Evolutionary conservation across 2,888 invertebrate species (phyloP).

Genomic region (Trachelus iudaicus): DNA sequence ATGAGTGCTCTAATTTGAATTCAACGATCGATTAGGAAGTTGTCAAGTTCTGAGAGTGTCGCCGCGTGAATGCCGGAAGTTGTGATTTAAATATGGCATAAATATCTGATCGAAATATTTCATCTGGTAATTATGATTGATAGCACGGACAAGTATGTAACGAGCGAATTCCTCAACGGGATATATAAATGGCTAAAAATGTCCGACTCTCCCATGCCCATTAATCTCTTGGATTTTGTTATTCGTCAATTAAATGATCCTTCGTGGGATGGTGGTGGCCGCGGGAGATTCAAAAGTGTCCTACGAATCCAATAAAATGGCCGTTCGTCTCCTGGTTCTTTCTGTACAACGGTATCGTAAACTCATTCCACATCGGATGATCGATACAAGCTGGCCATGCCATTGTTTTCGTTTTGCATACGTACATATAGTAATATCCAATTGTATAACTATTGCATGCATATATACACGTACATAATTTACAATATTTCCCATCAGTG

Average conservation of each 20-base stretch:
- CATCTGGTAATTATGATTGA: too few relatives aligned
- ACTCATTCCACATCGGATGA: slow-evolving; percentile 20
- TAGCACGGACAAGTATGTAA: too few relatives aligned
- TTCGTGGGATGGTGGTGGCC: slow-evolving; percentile 23
- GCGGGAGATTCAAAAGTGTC: slow-evolving; percentile 19
- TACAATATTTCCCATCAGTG: neutral
- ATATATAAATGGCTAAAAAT: neutral
- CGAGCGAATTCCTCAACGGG: neutral
- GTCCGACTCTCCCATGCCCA: neutral
- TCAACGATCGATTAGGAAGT: neutral
- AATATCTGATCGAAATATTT: neutral
- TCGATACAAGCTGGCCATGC: slow-evolving; percentile 14
- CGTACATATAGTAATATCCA: neutral
- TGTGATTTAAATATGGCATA: neutral
- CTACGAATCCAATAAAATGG: neutral
- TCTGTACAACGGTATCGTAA: slow-evolving; percentile 4
- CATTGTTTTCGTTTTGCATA: neutral
- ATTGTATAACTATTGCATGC: neutral
- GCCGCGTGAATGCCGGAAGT: neutral
- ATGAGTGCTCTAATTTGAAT: neutral
- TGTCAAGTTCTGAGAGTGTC: neutral
- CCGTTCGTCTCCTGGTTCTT: slow-evolving; percentile 2
- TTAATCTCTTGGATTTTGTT: slow-evolving; percentile 21
- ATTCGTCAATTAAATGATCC: slow-evolving; percentile 28
- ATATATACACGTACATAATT: neutral